Evolutionary conservation across 2,113 vertebrate genomes (phyloP), one percentile per base, ranked within the genome.

Genomic region (Gorsachius goisagi): DNA sequence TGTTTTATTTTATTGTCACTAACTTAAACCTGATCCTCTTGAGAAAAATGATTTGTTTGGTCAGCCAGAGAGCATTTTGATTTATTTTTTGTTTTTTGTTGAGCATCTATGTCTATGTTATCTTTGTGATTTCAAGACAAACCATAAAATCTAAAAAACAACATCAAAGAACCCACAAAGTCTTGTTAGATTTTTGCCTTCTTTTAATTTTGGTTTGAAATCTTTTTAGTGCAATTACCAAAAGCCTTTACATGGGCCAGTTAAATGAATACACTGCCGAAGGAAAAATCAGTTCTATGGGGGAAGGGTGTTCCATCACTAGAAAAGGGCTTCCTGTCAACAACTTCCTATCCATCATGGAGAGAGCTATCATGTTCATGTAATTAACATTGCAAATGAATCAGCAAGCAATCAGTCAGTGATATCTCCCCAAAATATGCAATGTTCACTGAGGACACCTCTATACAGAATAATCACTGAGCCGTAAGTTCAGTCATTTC

Each of bases 181-280:
- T 14, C 39, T 28, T 26, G 12, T 15, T 50, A 58, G 35, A 60
- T 35, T 87, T 85, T 32, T 77, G 12, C 3, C 12, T 32, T 64
- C 87, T 68, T 68, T 33, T 7, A 6, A 32, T 58, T 88, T 83
- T 82, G 21, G 63, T 89, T 59, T 75, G 33, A 92, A 92, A 92
- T 35, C 72, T 79, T 91, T 88, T 88, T 76, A 93, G 63, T 74
- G 85, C 49, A 90, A 96, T 93, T 96, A 87, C 27, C 50, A 56
- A 60, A 89, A 93, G 18, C 28, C 23, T 66, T 93, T 92, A 92
- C 45, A 71, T 5, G 3, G 17, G 32, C 16, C 0, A 0, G 9
- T 73, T 93, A 73, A 71, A 30, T 39, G 64, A 80, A 80, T 44
- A 12, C 50, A 77, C 8, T 9, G 35, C 14, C 2, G 4, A 95